Evolutionary conservation across 2,797 vertebrate species (phyloP), one percentile per base, ranked within the genome.

Genomic region (Notamacropus eugenii): DNA sequence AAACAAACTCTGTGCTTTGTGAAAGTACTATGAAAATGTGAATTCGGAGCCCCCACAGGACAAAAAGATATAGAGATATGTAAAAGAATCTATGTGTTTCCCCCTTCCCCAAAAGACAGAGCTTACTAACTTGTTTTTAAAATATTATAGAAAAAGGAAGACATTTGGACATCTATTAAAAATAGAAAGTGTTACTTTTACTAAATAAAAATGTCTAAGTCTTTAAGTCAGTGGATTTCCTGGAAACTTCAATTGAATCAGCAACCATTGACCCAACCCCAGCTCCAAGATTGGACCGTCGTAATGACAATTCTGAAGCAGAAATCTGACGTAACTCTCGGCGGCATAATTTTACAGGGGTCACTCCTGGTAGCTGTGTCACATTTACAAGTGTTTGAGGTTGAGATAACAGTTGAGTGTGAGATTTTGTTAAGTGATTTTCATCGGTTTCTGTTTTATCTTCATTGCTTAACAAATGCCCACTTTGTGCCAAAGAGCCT

Each of bases 191-290:
- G 91, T 55, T 95, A 31, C 90, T 93, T 87, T 50, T 87, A 24
- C 40, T 87, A 87, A 87, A 62, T 91, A 92, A 93, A 31, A 97
- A 29, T 67, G 94, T 91, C 93, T 98, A 98, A 16, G 58, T 98
- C 96, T 98, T 98, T 91, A 96, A 96, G 96, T 98, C 97, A 95
- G 97, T 98, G 27, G 91, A 97, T 93, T 98, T 99, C 98, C 97
- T 98, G 92, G 98, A 46, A 87, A 98, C 97, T 98, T 99, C 99
- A 28, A 98, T 99, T 6, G 99, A 99, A 98, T 99, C 99, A 93
- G 98, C 98, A 93, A 98, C 94, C 95, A 98, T 96, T 57, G 98
- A 99, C 67, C 98, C 98, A 55, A 96, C 97, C 94, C 98, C 98
- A 91, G 16, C 97, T 90, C 97, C 98, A 94, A 99, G 95, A 94